A percentile compares a stretch with the other conserved stretches of the same genome.
Evolutionary conservation across 2,797 vertebrate species (phyloP).

Genomic region (Hypotaenidia philippensis): DNA sequence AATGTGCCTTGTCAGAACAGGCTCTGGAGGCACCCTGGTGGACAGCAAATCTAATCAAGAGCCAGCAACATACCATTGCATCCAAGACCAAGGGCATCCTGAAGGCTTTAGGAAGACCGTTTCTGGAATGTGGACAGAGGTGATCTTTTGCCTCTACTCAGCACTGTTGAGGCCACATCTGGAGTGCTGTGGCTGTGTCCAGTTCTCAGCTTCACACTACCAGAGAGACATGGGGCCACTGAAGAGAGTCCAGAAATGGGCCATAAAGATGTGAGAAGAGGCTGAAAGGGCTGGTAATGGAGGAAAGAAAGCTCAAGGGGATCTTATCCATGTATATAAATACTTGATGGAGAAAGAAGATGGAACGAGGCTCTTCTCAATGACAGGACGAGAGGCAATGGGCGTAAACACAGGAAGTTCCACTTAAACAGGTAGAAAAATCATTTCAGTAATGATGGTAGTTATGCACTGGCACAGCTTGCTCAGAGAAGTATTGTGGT

Average conservation of each 20-base stretch:
- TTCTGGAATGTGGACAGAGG: neutral
- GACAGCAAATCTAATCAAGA: neutral
- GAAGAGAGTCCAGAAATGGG: neutral
- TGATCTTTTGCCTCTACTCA: neutral
- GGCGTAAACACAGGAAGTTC: neutral
- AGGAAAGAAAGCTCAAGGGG: neutral
- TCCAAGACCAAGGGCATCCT: neutral
- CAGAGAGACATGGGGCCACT: neutral
- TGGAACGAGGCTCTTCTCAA: fast-evolving
- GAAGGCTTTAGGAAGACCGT: neutral
- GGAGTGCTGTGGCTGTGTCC: neutral
- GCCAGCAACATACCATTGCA: neutral
- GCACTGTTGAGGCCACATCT: neutral
- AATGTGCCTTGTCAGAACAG: neutral
- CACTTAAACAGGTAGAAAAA: neutral
- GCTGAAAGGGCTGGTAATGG: neutral
- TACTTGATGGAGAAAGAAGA: neutral
- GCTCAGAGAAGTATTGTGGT: neutral
- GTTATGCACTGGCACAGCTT: neutral
- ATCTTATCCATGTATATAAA: neutral
- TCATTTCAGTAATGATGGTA: neutral
- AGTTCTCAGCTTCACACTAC: neutral
- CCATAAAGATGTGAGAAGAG: neutral
- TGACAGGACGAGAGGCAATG: neutral
- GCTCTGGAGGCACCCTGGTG: fast-evolving